These are phyloP conservation scores for Nothocercus julius DNA, from an alignment of 2,113 vertebrate genomes.

Conservation along the genomic window DNA sequence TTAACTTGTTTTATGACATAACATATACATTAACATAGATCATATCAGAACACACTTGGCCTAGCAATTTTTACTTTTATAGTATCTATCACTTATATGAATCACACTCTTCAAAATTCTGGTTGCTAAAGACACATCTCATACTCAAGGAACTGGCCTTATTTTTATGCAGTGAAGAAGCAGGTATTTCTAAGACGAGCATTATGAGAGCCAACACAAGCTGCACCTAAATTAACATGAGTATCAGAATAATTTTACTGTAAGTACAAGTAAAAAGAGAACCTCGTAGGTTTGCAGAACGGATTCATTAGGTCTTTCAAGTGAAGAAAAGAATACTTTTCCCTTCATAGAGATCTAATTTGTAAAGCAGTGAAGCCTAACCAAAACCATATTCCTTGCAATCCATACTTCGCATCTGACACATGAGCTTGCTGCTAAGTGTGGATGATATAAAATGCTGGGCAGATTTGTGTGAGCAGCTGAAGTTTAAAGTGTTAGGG, in stretches of 20 bases:
- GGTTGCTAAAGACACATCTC: background rate
- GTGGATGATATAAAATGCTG: background rate
- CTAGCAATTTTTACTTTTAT: background rate
- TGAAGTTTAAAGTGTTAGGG: background rate
- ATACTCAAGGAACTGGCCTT: background rate
- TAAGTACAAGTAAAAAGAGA: background rate
- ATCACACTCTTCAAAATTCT: background rate
- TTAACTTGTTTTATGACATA: background rate
- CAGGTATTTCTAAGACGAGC: background rate
- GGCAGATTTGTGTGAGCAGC: background rate
- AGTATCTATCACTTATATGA: background rate
- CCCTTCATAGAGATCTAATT: background rate
- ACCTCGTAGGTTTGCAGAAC: background rate
- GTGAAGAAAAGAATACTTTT: background rate
- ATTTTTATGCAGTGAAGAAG: background rate
- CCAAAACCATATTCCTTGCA: background rate
- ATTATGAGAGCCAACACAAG: background rate
- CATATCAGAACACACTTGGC: background rate
- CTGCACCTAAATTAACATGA: background rate
- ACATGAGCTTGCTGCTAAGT: background rate
- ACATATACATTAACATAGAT: background rate
- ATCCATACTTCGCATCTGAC: background rate
- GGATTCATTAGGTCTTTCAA: background rate
- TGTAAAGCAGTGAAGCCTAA: background rate
- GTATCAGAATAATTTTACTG: background rate